Percentiles rank a stretch among this genome's conserved stretches.
Conservation (phyloP, 2,113 vertebrate genomes). For the Campylomormyrus tamandua region DNA sequence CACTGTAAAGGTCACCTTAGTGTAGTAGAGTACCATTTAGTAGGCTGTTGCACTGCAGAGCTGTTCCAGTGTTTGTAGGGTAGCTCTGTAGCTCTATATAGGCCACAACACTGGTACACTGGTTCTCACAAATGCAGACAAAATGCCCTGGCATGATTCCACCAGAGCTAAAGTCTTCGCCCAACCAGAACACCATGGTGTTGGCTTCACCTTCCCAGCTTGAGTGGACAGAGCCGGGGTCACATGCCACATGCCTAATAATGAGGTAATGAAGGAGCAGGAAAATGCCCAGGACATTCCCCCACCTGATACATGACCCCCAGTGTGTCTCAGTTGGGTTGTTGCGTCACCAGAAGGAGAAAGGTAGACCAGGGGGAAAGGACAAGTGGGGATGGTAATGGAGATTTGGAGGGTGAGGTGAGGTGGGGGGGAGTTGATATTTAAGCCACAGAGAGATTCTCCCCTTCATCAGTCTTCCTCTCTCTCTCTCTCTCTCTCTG, state of each 20-base stretch:
- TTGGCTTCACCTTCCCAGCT: neutral
- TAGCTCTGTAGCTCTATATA: neutral
- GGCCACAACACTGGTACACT: neutral
- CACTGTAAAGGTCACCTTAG: neutral
- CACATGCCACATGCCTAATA: neutral
- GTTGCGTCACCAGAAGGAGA: conserved; percentile 29
- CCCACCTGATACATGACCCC: neutral
- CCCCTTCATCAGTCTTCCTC: conserved; percentile 52
- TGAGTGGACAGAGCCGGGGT: neutral
- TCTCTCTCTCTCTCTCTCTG: conserved; percentile 33
- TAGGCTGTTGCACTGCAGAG: neutral
- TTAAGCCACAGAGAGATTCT: conserved; percentile 58
- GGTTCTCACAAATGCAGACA: neutral
- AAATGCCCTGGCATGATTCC: conserved; percentile 5
- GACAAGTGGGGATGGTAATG: conserved; percentile 14
- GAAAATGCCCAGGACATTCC: neutral
- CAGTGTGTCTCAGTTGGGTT: conserved; percentile 5
- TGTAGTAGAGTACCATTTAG: neutral
- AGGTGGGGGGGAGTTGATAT: conserved; percentile 52
- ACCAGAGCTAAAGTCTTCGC: neutral
- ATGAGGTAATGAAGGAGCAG: conserved; percentile 7
- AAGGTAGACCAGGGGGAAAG: conserved; percentile 18
- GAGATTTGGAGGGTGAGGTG: neutral
- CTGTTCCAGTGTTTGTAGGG: neutral
- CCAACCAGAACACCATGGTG: neutral